Conservation (phyloP, 2,888 invertebrate species). For the Andricus curvator region DNA sequence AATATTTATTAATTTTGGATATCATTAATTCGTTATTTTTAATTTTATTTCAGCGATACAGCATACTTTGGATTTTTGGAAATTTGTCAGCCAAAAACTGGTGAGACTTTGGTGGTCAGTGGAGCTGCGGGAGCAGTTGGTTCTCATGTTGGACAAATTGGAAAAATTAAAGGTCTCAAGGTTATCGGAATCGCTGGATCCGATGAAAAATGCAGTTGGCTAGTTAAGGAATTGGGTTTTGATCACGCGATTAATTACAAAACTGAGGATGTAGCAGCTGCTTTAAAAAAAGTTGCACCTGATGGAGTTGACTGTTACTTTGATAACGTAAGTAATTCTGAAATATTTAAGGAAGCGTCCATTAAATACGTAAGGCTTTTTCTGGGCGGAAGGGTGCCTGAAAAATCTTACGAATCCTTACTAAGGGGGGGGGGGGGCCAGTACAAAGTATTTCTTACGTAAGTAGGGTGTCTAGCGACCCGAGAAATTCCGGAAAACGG, state of each 20-base stretch:
- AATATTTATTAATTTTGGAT: background rate
- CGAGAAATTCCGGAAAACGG: too few species aligned
- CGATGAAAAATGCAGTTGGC: constrained; percentile 86
- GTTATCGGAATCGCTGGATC: constrained; percentile 87
- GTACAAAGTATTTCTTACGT: too few species aligned
- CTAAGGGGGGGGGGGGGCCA: too few species aligned
- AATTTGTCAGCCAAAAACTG: constrained; percentile 85
- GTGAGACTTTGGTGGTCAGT: constrained; percentile 86
- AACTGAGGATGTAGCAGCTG: constrained; percentile 79
- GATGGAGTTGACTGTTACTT: constrained; percentile 88
- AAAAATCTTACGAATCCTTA: too few species aligned
- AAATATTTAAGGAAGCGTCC: too few species aligned
- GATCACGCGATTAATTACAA: constrained; percentile 88
- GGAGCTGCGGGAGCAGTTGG: constrained; percentile 91
- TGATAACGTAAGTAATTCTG: constrained; percentile 83
- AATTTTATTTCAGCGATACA: constrained; percentile 81
- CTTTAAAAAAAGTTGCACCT: constrained; percentile 83
- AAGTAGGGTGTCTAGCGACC: too few species aligned
- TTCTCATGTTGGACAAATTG: constrained; percentile 88
- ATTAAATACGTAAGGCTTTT: background rate
- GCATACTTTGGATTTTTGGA: constrained; percentile 88
- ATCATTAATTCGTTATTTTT: too few species aligned
- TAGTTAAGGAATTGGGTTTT: constrained; percentile 84
- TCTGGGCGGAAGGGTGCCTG: too few species aligned
- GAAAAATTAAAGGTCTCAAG: constrained; percentile 84